Percentiles rank a stretch among this genome's conserved stretches.
Conservation (phyloP, 1,140 invertebrate genomes). For the Alviniconcha marisindica region DNA sequence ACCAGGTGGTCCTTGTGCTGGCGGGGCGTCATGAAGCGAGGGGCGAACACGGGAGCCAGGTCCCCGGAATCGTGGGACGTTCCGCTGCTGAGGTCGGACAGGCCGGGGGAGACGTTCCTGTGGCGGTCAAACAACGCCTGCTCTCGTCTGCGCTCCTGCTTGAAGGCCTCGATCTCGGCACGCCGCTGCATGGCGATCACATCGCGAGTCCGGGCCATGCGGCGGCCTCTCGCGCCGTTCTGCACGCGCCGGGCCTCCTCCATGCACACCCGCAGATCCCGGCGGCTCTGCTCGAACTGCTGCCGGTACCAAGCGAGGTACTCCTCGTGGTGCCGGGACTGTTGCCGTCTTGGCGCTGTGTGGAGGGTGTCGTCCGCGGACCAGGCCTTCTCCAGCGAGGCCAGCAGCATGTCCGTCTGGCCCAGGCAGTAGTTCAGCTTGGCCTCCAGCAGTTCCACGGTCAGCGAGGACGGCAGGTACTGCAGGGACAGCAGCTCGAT, state of each 20-base stretch:
- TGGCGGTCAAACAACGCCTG: slow-evolving; percentile 33
- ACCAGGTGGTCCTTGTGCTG: slow-evolving; percentile 60
- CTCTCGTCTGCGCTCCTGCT: slow-evolving; percentile 63
- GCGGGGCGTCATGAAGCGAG: slow-evolving; percentile 54
- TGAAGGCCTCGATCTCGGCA: slow-evolving; percentile 68
- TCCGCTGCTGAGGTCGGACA: slow-evolving; percentile 4
- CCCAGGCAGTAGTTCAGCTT: slow-evolving; percentile 73
- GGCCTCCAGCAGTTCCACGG: slow-evolving; percentile 69
- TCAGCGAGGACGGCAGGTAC: slow-evolving; percentile 69
- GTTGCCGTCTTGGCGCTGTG: background rate
- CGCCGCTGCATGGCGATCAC: slow-evolving; percentile 49
- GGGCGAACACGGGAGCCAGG: slow-evolving; percentile 27
- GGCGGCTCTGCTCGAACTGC: slow-evolving; percentile 58
- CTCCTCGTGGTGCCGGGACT: slow-evolving; percentile 41
- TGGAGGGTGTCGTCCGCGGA: slow-evolving; percentile 44
- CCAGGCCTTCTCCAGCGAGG: slow-evolving; percentile 65
- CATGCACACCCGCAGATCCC: slow-evolving; percentile 56
- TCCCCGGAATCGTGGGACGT: slow-evolving; percentile 36
- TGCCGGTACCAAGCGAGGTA: slow-evolving; percentile 56
- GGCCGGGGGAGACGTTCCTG: slow-evolving; percentile 9
- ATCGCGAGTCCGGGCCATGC: slow-evolving; percentile 53
- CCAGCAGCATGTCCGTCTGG: slow-evolving; percentile 70
- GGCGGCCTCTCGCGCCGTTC: slow-evolving; percentile 52
- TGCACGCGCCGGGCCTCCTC: slow-evolving; percentile 53
- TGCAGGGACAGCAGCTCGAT: slow-evolving; percentile 68